phyloP scores from a whole-genome alignment of 2,797 vertebrate species.

The Ara ararauna region DNA sequence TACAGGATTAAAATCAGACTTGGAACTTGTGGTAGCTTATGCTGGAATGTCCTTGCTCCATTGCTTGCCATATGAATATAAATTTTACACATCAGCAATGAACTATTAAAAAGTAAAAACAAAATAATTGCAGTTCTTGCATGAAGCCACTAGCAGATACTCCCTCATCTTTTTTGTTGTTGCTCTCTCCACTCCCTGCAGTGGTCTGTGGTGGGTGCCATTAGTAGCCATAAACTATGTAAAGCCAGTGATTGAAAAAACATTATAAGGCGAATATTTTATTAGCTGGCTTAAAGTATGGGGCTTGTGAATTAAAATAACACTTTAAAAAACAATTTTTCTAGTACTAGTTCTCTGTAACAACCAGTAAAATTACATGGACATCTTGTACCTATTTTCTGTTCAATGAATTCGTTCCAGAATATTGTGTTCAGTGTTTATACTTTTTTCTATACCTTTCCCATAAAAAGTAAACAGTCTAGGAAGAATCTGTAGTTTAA shows the following conservation, averaged over 20 bases:
- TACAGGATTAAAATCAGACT: neutral
- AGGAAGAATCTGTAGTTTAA: conserved; percentile 1
- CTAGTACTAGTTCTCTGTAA: neutral
- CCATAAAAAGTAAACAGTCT: conserved; percentile 14
- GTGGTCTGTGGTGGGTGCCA: neutral
- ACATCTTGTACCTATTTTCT: neutral
- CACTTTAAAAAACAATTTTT: neutral
- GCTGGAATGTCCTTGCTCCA: neutral
- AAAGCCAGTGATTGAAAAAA: neutral
- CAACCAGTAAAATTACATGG: neutral
- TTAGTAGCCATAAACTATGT: neutral
- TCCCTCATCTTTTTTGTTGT: neutral
- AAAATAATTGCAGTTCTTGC: neutral
- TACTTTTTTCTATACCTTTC: conserved; percentile 6
- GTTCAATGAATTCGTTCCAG: neutral
- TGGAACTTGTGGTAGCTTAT: neutral
- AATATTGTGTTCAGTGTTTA: neutral
- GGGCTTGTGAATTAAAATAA: neutral
- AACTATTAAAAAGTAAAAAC: neutral
- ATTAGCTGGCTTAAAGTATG: neutral
- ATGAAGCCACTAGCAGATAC: neutral
- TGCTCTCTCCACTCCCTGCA: neutral
- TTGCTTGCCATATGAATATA: neutral
- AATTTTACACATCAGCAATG: neutral
- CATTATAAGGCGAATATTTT: neutral